Conservation (phyloP, 1,140 invertebrate species). For the Ooceraea biroi region DNA sequence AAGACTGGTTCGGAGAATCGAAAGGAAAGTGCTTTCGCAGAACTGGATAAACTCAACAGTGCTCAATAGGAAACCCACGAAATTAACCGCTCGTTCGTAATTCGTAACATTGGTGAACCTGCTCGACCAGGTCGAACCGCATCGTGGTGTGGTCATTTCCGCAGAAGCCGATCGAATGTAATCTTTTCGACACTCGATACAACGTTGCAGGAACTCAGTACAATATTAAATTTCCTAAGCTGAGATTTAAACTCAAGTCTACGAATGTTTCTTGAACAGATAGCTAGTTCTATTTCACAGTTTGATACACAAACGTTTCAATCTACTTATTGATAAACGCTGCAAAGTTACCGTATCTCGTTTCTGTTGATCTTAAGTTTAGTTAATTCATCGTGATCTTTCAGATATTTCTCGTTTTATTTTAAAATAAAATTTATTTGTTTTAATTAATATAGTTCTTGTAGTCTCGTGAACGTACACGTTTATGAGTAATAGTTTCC, state of each 20-base stretch:
- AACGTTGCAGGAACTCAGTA: slow-evolving; percentile 10
- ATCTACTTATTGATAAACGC: background rate
- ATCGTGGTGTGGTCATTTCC: slow-evolving; percentile 40
- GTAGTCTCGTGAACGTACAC: background rate
- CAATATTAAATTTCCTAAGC: slow-evolving; percentile 14
- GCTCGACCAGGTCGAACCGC: slow-evolving; percentile 61
- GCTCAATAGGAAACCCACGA: slow-evolving; percentile 50
- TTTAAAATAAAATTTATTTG: background rate
- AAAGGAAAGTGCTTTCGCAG: slow-evolving; percentile 16
- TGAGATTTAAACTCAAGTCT: background rate
- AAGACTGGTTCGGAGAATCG: slow-evolving; percentile 6
- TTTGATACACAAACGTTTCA: background rate
- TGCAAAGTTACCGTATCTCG: background rate
- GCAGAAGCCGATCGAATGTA: slow-evolving; percentile 25
- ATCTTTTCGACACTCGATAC: background rate
- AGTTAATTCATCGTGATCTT: background rate
- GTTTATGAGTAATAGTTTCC: background rate
- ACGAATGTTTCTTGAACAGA: background rate
- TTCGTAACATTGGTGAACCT: slow-evolving; percentile 64
- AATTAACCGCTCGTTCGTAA: slow-evolving; percentile 49
- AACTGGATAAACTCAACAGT: background rate
- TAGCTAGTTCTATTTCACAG: background rate
- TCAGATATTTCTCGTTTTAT: background rate
- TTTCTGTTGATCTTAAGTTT: background rate
- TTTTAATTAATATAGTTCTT: background rate